These are phyloP conservation scores for Artemisiospiza belli DNA, from an alignment of 2,113 vertebrate species.

Conservation along the genomic window DNA sequence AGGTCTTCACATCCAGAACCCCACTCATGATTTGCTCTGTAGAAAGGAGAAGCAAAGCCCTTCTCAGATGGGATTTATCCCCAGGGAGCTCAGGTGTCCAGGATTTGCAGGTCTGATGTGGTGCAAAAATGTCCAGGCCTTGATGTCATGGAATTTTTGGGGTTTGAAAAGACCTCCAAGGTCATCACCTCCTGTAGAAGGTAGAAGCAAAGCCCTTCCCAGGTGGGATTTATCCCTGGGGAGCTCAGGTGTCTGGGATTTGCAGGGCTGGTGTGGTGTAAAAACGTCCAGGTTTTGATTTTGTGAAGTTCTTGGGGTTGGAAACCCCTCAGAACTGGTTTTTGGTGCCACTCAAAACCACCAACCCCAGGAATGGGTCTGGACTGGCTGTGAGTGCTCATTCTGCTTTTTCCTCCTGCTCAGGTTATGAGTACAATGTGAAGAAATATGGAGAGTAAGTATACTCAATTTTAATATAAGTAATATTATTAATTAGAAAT, in stretches of 20 bases:
- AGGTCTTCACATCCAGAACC: too few relatives aligned
- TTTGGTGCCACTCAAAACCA: not conserved
- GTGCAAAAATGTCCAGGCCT: not conserved
- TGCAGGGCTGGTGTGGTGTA: not conserved
- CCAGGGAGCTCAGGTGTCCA: not conserved
- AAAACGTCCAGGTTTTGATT: not conserved
- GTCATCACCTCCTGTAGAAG: not conserved
- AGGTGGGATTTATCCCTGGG: too few relatives aligned
- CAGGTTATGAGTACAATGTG: conserved; percentile 66
- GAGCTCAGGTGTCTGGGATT: not conserved
- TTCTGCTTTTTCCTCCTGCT: not conserved
- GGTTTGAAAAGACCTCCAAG: not conserved
- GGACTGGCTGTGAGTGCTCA: not conserved
- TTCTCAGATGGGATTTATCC: too few relatives aligned
- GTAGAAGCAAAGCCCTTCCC: too few relatives aligned
- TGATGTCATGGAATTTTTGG: accelerated
- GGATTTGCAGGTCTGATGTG: not conserved
- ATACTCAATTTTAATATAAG: not conserved
- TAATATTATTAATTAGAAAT: too few relatives aligned
- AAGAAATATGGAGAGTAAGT: conserved; percentile 69
- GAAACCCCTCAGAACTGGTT: not conserved
- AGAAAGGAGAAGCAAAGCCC: too few relatives aligned
- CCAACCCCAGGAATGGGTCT: not conserved
- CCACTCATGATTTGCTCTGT: too few relatives aligned
- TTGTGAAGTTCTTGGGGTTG: accelerated